Evolutionary conservation across 2,888 invertebrate genomes (phyloP).

Genomic region (Archaeoteleia sp.): DNA sequence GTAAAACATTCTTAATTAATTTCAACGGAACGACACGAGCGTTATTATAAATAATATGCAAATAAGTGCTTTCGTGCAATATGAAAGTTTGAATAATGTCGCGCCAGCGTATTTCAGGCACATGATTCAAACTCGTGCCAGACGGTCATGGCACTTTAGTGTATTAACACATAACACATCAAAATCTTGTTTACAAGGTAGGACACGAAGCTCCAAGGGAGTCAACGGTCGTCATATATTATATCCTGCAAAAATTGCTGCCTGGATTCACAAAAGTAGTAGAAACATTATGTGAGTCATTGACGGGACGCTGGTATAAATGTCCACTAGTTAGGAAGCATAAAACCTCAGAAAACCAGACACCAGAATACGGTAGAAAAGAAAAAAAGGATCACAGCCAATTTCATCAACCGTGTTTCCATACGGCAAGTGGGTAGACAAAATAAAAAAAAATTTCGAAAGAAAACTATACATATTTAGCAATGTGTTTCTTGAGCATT

Average conservation of each 20-base stretch:
- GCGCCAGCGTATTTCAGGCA: conserved; percentile 4
- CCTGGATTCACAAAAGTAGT: conserved; percentile 54
- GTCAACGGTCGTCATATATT: conserved; percentile 55
- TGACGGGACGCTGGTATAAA: conserved; percentile 68
- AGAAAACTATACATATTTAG: no score
- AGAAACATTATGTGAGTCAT: conserved; percentile 61
- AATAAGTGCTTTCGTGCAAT: neutral
- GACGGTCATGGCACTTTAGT: conserved; percentile 47
- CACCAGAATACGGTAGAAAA: conserved; percentile 18
- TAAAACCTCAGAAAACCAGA: conserved; percentile 56
- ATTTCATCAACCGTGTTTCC: conserved; percentile 55
- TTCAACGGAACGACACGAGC: no score
- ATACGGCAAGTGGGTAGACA: conserved; percentile 41
- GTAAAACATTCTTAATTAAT: no score
- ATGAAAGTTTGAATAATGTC: neutral
- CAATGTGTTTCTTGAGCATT: no score
- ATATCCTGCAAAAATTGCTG: conserved; percentile 60
- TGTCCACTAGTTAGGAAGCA: conserved; percentile 69
- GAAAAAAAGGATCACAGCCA: conserved; percentile 62
- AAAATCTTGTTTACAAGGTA: conserved; percentile 54
- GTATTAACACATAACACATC: conserved; percentile 72
- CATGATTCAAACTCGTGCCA: conserved; percentile 42
- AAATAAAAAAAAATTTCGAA: no score
- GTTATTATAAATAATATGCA: no score
- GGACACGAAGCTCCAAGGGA: conserved; percentile 39